Evolutionary conservation across 2,113 vertebrate genomes (phyloP).

Genomic region (Polyodon spathula): DNA sequence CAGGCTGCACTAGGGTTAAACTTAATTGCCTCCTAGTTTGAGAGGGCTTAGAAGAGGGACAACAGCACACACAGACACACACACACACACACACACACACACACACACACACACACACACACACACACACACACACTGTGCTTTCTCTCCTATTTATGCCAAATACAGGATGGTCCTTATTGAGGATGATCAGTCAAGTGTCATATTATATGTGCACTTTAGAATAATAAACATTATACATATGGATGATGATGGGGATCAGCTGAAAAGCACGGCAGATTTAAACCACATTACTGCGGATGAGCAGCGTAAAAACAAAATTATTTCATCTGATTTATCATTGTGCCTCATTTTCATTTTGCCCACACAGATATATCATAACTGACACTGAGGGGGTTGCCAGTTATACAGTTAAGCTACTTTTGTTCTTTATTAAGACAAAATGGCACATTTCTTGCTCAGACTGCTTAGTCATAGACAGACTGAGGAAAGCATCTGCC

Average conservation of each 20-base stretch:
- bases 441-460: no score
- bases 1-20: slow-evolving; percentile 47
- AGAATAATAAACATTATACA: slow-evolving; percentile 39
- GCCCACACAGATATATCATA: no score
- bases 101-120: slow-evolving; percentile 43
- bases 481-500: no score
- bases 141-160: slow-evolving; percentile 2
- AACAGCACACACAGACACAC: slow-evolving; percentile 43
- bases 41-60: slow-evolving; percentile 38
- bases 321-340: not conserved
- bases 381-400: no score
- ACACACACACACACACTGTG: slow-evolving; percentile 33
- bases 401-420: no score
- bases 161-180: slow-evolving; percentile 18
- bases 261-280: slow-evolving; percentile 34
- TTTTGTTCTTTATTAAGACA: no score
- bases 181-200: slow-evolving; percentile 25
- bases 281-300: not conserved
- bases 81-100: slow-evolving; percentile 38
- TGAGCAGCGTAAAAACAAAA: not conserved
- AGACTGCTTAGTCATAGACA: no score
- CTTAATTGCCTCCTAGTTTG: slow-evolving; percentile 46
- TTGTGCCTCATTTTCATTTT: not conserved
- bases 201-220: slow-evolving; percentile 25
- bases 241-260: slow-evolving; percentile 46